Percentiles rank a stretch among this genome's conserved stretches.
These are phyloP conservation scores for Montipora cactus DNA, from an alignment of 64 coral and sea anemone genomes.

Conservation along the genomic window DNA sequence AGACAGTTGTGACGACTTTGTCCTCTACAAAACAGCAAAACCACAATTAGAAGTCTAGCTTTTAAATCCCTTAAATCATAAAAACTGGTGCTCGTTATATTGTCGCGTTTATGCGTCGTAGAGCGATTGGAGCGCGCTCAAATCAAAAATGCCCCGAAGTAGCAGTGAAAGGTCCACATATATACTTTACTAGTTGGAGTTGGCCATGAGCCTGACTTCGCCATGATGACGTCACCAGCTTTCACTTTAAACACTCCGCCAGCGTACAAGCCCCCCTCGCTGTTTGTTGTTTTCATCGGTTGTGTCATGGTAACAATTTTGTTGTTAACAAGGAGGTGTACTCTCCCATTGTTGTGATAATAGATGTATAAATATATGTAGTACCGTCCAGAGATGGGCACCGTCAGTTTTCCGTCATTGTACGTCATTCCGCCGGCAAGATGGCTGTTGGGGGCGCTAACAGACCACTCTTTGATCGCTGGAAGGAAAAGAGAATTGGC, in stretches of 20 bases:
- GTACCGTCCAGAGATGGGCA: neutral
- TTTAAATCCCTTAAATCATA: too few relatives aligned
- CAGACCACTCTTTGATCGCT: neutral
- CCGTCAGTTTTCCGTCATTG: neutral
- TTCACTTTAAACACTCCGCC: slow-evolving; percentile 7
- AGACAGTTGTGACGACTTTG: too few relatives aligned
- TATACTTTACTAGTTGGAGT: neutral
- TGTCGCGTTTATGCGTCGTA: too few relatives aligned
- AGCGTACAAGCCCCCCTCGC: neutral
- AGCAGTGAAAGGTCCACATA: too few relatives aligned
- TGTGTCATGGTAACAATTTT: neutral
- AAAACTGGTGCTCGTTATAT: too few relatives aligned
- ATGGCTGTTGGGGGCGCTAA: neutral
- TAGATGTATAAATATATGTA: neutral
- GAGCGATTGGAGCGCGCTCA: too few relatives aligned
- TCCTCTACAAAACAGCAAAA: too few relatives aligned
- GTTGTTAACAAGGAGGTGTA: neutral
- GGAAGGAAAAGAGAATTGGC: too few relatives aligned
- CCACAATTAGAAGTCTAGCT: too few relatives aligned
- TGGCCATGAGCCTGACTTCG: neutral
- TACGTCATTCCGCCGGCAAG: slow-evolving; percentile 8
- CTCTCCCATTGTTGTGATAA: neutral
- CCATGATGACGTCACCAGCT: slow-evolving; percentile 9
- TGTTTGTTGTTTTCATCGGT: too few relatives aligned
- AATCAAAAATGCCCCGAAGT: too few relatives aligned